Evolutionary conservation across 1,140 invertebrate genomes (phyloP).

Genomic region (Drosophila oshimai): DNA sequence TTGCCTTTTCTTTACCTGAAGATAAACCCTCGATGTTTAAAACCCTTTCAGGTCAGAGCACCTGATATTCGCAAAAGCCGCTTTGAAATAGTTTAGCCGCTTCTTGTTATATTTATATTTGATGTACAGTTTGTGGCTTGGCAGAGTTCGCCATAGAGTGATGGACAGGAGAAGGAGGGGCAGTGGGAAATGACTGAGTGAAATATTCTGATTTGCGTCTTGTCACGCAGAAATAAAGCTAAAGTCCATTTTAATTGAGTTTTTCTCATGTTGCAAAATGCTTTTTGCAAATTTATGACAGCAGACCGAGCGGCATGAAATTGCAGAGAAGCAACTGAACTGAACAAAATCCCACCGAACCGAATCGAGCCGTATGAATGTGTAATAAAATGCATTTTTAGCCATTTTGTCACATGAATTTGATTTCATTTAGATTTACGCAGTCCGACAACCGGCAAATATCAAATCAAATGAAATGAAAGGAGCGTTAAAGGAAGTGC

Average conservation of each 20-base stretch:
- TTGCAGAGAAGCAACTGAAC: conserved; percentile 7
- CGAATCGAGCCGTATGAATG: conserved; percentile 36
- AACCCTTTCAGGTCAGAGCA: not conserved
- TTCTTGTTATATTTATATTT: conserved; percentile 34
- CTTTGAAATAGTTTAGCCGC: not conserved
- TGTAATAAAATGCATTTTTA: conserved; percentile 65
- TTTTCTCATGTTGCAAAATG: conserved; percentile 51
- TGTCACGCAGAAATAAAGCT: conserved; percentile 66
- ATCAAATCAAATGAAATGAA: conserved; percentile 34
- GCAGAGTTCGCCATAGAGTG: conserved; percentile 4
- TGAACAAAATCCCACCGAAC: conserved; percentile 18
- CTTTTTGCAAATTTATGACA: conserved; percentile 55
- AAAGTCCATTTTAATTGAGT: conserved; percentile 78
- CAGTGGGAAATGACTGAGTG: conserved; percentile 4
- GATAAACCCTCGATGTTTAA: no score
- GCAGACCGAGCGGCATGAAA: conserved; percentile 4
- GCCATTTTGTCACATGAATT: conserved; percentile 63
- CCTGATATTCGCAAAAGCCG: not conserved
- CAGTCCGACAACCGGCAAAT: conserved; percentile 7
- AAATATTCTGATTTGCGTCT: conserved; percentile 55
- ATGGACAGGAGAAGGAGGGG: not conserved
- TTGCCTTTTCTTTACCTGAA: no score
- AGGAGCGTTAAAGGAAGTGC: conserved; percentile 16
- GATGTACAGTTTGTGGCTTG: conserved; percentile 32
- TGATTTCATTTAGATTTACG: conserved; percentile 59